A percentile compares a stretch with the other conserved stretches of the same genome.
phyloP scores from a whole-genome alignment of 2,888 invertebrate species.

The Vanessa cardui region DNA sequence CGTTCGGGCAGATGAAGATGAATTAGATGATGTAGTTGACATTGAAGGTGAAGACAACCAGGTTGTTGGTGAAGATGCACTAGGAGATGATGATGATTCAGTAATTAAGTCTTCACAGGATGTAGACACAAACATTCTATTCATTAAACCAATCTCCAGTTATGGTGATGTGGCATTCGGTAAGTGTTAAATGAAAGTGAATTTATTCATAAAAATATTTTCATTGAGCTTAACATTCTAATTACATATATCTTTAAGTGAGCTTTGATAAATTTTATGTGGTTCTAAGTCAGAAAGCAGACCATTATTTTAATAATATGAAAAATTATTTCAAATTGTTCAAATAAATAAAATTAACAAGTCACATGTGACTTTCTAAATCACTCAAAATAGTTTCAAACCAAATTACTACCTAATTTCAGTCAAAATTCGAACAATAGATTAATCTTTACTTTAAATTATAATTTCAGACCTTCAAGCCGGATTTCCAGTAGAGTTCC shows the following conservation, averaged over 20 bases:
- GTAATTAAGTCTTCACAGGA: constrained; percentile 90
- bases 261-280: too few species aligned
- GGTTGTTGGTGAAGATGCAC: constrained; percentile 84
- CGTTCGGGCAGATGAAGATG: constrained; percentile 86
- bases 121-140: constrained; percentile 95
- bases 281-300: too few species aligned
- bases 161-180: constrained; percentile 86
- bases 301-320: too few species aligned
- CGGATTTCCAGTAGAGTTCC: constrained; percentile 95
- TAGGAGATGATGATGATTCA: constrained; percentile 85
- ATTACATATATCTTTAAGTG: not conserved
- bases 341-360: too few species aligned
- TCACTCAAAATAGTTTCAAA: not conserved
- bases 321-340: too few species aligned
- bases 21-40: constrained; percentile 87
- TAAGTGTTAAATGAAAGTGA: constrained; percentile 52
- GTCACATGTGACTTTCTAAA: too few species aligned
- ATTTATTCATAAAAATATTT: not conserved
- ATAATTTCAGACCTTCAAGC: constrained; percentile 90
- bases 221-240: not conserved
- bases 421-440: not conserved
- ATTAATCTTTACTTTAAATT: constrained; percentile 13
- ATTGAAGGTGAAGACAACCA: constrained; percentile 85
- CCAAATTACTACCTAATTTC: not conserved
- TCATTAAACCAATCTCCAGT: constrained; percentile 89